Percentiles rank a stretch among this genome's conserved stretches.
Conservation (phyloP, 2,888 invertebrate species). For the Tenthredo mesomela region DNA sequence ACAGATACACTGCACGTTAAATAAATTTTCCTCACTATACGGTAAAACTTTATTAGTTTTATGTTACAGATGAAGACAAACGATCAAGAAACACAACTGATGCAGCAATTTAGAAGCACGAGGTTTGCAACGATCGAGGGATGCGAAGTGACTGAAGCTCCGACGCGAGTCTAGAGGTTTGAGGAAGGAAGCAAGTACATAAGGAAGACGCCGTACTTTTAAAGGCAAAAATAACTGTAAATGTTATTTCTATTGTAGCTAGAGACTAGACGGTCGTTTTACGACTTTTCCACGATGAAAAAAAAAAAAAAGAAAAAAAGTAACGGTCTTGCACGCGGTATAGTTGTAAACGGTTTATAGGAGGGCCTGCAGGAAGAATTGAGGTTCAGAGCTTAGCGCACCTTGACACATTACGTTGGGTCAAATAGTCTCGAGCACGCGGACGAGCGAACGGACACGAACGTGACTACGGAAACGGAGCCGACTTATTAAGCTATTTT, state of each 20-base stretch:
- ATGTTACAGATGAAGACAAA: not conserved
- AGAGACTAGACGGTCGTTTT: slow-evolving; percentile 64
- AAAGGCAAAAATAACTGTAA: slow-evolving; percentile 67
- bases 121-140: slow-evolving; percentile 53
- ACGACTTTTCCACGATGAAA: slow-evolving; percentile 67
- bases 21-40: not conserved
- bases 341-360: slow-evolving; percentile 53
- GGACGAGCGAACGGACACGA: slow-evolving; percentile 37
- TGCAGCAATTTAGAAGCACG: no score
- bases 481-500: slow-evolving; percentile 6
- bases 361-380: slow-evolving; percentile 13
- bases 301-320: slow-evolving; percentile 49
- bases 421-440: slow-evolving; percentile 9
- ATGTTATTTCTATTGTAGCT: slow-evolving; percentile 69
- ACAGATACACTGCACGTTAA: not conserved
- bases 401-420: slow-evolving; percentile 39
- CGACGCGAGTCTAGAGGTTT: not conserved
- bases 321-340: slow-evolving; percentile 45
- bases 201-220: not conserved
- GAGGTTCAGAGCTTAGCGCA: slow-evolving; percentile 23
- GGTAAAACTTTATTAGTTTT: not conserved
- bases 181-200: not conserved
- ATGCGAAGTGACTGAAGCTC: slow-evolving; percentile 62
- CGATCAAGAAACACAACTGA: not conserved
- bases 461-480: slow-evolving; percentile 45